Evolutionary conservation across 2,797 vertebrate genomes (phyloP), one percentile per base, ranked within the genome.

Genomic region (Micropoecilia bifurca): DNA sequence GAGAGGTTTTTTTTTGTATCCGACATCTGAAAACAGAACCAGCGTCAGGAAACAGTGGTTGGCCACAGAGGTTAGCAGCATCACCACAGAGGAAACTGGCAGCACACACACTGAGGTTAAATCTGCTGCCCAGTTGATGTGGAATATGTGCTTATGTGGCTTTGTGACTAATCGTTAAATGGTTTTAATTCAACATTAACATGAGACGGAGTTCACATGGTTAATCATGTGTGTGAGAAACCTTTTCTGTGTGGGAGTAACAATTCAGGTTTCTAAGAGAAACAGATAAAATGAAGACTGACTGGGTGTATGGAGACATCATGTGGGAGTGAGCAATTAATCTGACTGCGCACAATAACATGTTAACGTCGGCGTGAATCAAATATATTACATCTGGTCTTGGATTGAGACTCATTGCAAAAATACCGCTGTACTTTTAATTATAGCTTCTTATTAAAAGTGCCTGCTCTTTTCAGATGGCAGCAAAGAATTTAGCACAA

Each of bases 1-100:
- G 69, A 75, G 74, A 74, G 39, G 4, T 20, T 53, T 77, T 76
- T 18, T 68, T 80, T 74, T 66, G 10, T 28, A 74, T 68, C 25
- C 63, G 28, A 66, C 57, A 45, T 59, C 22, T 66, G 25, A 61
- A 66, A 77, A 73, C 7, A 55, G 2, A 3, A 48, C 6, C 3
- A 4, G 46, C 12, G 6, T n/a, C 13, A 6, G 13, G 68, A 71
- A 28, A 6, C 66, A 36, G 30, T 69, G 22, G 39, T 69, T 69
- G 66, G 22, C 41, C 12, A 43, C 2, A 43, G 39, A n/a, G 41
- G 4, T 71, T 71, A 45, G 41, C 41, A 45, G 41, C 6, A 0
- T 28, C 68, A 45, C 41, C 41, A 45, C 68, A 6, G 41, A 45
- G 41, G 41, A 13, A 45, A 45, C 68, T 5, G 28, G 12, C 25